Evolutionary conservation across 2,113 vertebrate genomes (phyloP).

Genomic region (Hypomesus transpacificus): DNA sequence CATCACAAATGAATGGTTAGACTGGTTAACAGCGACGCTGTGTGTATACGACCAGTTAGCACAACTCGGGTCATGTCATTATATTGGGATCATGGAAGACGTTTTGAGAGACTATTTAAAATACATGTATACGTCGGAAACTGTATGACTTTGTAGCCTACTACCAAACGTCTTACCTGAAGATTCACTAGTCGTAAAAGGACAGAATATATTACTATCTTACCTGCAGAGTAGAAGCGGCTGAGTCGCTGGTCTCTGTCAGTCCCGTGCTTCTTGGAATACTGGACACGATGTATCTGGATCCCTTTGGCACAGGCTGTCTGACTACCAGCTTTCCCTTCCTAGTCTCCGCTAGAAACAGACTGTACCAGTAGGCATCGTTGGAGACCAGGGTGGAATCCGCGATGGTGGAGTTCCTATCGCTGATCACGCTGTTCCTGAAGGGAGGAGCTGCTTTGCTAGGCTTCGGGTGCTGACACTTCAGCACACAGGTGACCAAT

Average conservation of each 20-base stretch:
- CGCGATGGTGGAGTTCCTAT: constrained; percentile 37
- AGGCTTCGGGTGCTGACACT: constrained; percentile 41
- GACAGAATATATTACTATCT: too few relatives aligned
- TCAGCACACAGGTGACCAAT: constrained; percentile 55
- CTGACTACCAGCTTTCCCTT: constrained; percentile 37
- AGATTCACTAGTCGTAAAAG: too few relatives aligned
- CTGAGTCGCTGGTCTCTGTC: constrained; percentile 22
- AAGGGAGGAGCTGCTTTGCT: constrained; percentile 33
- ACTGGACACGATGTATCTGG: constrained; percentile 15
- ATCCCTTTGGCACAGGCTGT: constrained; percentile 15
- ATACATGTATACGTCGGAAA: too few relatives aligned
- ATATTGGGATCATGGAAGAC: too few relatives aligned
- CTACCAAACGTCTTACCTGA: too few relatives aligned
- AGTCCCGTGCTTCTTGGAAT: constrained; percentile 28
- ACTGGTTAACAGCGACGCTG: constrained; percentile 6
- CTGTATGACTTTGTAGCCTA: too few relatives aligned
- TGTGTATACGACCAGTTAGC: not conserved
- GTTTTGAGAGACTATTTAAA: too few relatives aligned
- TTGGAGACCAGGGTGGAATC: constrained; percentile 43
- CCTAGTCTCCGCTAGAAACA: constrained; percentile 36
- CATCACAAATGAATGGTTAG: not conserved
- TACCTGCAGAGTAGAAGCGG: constrained; percentile 6
- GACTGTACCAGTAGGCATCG: constrained; percentile 41
- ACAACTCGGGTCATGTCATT: not conserved
- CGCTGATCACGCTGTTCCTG: constrained; percentile 42